A percentile compares a stretch with the other conserved stretches of the same genome.
Evolutionary conservation across 2,113 vertebrate species (phyloP).

Genomic region (Serinus canaria): DNA sequence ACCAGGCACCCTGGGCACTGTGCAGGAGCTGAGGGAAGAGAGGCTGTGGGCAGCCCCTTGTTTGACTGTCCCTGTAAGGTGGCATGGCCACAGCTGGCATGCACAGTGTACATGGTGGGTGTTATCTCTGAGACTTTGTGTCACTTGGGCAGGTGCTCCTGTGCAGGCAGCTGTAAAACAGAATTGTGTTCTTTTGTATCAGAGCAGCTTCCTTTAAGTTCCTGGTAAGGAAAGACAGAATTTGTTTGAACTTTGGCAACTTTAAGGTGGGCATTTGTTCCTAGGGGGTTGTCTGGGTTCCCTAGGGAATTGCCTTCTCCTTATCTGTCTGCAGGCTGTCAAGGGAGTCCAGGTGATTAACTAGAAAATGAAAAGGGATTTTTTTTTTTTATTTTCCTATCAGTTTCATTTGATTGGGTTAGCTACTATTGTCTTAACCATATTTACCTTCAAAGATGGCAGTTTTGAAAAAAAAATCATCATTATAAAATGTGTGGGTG

Average conservation of each 20-base stretch:
- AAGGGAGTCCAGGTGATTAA: neutral
- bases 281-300: neutral
- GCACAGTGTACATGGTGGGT: fast-evolving
- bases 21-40: neutral
- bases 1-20: neutral
- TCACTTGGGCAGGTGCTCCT: neutral
- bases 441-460: neutral
- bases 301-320: neutral
- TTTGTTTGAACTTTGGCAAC: neutral
- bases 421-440: neutral
- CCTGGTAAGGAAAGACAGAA: neutral
- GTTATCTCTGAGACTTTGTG: neutral
- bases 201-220: neutral
- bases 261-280: neutral
- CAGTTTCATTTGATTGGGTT: neutral
- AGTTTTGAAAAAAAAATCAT: neutral
- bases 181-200: neutral
- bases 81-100: fast-evolving
- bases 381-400: neutral
- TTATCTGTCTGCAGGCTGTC: neutral
- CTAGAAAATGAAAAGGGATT: neutral
- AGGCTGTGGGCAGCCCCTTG: neutral
- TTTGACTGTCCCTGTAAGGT: neutral
- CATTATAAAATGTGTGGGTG: neutral
- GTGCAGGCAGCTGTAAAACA: neutral